Evolutionary conservation across 2,888 invertebrate genomes (phyloP), one percentile per base, ranked within the genome.

Genomic region (Caenorhabditis sp.): DNA sequence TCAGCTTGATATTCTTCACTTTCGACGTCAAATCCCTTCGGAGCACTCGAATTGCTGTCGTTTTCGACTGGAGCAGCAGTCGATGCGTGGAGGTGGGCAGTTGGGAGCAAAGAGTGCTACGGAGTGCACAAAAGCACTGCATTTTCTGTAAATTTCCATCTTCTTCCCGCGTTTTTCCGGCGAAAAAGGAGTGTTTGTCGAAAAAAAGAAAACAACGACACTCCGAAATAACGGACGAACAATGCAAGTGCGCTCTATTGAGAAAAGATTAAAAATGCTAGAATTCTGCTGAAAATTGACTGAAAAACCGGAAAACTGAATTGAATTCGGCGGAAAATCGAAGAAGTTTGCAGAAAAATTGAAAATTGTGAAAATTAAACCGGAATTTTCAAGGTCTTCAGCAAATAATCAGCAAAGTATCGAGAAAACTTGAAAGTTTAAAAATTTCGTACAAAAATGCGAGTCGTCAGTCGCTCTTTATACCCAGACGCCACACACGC

Each of bases 21-120:
- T 56, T 74, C 2, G 66, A 24, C 5, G 74, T 56, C 27, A 74
- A 41, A 50, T 46, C 30, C 52, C 48, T 15, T 24, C 26, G 27
- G 0, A 46, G 15, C 35, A 53, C 8, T 35, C 15, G 59, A 7
- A 32, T 17, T 22, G 41, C 17, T 6, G 39, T 8, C 2, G 26
- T 7, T 45, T 35, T 63, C 17, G 66, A 35, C 15, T 61, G 61
- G 11, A 53, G 37, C 13, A 71, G 46, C 22, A 61, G 30, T 13
- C 61, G 61, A 55, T 61, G 53, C 0, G 66, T 59, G 3, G 74
- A 68, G 3, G 74, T 74, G 15, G 74, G 74, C 2, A 61, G 22
- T 56, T 68, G 66, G n/a, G 61, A 62, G 56, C 74, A 74, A 4
- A 72, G 5, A 0, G 72, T 52, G 22, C 22, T 52, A n/a, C 72